Evolutionary conservation across 2,113 vertebrate species (phyloP).

Genomic region (Stigmatopora nigra): DNA sequence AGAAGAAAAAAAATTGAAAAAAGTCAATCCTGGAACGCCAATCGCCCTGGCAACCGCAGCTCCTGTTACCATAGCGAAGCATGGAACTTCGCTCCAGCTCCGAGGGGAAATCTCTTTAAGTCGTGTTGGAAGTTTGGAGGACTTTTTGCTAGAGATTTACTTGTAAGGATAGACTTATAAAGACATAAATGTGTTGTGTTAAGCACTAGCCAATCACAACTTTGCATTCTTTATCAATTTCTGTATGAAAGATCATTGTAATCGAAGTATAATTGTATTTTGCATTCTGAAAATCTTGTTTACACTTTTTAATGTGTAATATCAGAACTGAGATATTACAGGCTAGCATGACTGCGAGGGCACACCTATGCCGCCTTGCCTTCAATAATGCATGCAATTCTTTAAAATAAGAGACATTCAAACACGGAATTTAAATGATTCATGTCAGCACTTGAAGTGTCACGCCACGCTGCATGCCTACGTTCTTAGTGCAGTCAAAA

Average conservation of each 20-base stretch:
- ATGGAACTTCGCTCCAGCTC: slow-evolving; percentile 40
- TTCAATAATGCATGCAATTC: slow-evolving; percentile 31
- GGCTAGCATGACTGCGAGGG: neutral
- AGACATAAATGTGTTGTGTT: too few species aligned
- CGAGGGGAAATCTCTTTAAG: slow-evolving; percentile 14
- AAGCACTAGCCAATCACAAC: too few species aligned
- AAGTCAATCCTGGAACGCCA: slow-evolving; percentile 19
- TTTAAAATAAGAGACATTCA: slow-evolving; percentile 36
- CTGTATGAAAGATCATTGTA: too few species aligned
- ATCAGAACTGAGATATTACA: too few species aligned
- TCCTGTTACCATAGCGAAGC: slow-evolving; percentile 57
- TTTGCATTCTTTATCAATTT: too few species aligned
- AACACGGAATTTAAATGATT: slow-evolving; percentile 43
- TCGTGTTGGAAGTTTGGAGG: neutral
- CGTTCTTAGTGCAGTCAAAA: too few species aligned
- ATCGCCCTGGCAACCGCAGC: slow-evolving; percentile 26
- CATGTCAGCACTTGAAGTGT: slow-evolving; percentile 12
- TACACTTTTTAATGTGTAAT: too few species aligned
- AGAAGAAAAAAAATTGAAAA: slow-evolving; percentile 12
- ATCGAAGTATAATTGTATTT: too few species aligned
- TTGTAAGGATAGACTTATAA: too few species aligned
- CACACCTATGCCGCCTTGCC: neutral
- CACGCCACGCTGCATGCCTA: neutral
- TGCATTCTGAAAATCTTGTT: too few species aligned
- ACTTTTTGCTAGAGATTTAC: neutral